Evolutionary conservation across 2,113 vertebrate genomes (phyloP), one percentile per base, ranked within the genome.

Genomic region (Martes martes): DNA sequence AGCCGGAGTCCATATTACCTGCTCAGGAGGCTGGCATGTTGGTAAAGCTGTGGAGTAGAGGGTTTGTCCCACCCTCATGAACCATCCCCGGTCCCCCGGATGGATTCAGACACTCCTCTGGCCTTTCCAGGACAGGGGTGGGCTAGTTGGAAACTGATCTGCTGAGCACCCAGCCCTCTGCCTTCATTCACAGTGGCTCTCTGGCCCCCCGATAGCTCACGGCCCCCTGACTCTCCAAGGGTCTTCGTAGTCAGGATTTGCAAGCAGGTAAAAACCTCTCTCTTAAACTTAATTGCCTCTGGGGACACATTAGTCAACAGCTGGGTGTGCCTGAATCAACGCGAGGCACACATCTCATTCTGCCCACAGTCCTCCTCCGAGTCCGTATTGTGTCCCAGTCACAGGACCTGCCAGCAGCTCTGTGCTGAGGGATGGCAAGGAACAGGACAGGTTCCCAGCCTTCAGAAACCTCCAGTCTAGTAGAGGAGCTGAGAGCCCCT

Each of bases 161-260:
- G 33, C 39, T 28, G 2, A 8, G 47, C 59, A 92, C 10, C 57
- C 45, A 71, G 28, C 67, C 61, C 74, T 89, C 65, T 61, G 69
- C 61, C 39, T 89, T 84, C 33, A 57, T 80, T 97, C 59, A 14
- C 18, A 80, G 57, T n/a, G 69, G n/a, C 31, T 50, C 4, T 47
- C 65, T 31, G 63, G 83, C 11, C 84, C 65, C 82, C 50, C 39
- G 91, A 55, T 78, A 86, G 19, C 6, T n/a, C n/a, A 95, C 10
- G 0, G 14, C 45, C 89, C 33, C 74, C 39, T 73, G 36, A 11
- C 61, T 4, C 1, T 80, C n/a, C 21, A 11, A 52, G 3, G 45
- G 59, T 33, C 82, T 88, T 92, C 24, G 14, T 94, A 97, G 95
- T 97, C 86, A 96, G 90, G 79, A 52, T 73, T 63, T 61, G 7